Conservation (phyloP, 2,113 vertebrate genomes). For the Catharus fuscescens region DNA sequence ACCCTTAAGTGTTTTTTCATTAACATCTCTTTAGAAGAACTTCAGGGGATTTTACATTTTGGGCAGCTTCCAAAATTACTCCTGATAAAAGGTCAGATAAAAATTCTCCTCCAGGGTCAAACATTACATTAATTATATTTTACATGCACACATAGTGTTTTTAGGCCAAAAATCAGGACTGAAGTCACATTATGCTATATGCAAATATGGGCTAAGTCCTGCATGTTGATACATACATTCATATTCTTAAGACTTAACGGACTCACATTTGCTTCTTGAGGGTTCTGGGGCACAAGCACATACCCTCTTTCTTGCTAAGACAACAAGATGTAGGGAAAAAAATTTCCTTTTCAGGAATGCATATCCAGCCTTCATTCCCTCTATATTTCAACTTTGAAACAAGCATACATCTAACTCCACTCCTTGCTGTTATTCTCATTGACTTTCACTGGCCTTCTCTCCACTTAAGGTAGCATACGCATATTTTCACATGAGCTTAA, state of each 20-base stretch:
- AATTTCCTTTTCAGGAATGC: neutral
- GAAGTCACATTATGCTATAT: slow-evolving; percentile 17
- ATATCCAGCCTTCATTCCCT: neutral
- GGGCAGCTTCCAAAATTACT: slow-evolving; percentile 44
- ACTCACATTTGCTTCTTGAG: neutral
- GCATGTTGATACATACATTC: neutral
- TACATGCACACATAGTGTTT: slow-evolving; percentile 31
- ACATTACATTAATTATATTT: slow-evolving; percentile 58
- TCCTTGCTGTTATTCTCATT: neutral
- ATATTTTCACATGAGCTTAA: neutral
- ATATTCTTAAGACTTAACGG: neutral
- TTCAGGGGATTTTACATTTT: slow-evolving; percentile 50
- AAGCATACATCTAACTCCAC: neutral
- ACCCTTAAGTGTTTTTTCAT: slow-evolving; percentile 28
- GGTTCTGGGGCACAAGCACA: neutral
- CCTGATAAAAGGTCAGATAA: slow-evolving; percentile 57
- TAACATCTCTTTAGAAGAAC: slow-evolving; percentile 46
- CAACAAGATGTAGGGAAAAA: neutral
- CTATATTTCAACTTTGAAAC: neutral
- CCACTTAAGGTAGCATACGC: neutral
- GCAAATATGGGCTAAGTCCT: neutral
- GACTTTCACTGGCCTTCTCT: neutral
- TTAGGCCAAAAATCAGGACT: slow-evolving; percentile 40
- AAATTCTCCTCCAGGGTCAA: slow-evolving; percentile 32
- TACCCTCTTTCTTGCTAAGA: neutral